Conservation (phyloP, 2,113 vertebrate species). For the Brevimyrus niger region DNA sequence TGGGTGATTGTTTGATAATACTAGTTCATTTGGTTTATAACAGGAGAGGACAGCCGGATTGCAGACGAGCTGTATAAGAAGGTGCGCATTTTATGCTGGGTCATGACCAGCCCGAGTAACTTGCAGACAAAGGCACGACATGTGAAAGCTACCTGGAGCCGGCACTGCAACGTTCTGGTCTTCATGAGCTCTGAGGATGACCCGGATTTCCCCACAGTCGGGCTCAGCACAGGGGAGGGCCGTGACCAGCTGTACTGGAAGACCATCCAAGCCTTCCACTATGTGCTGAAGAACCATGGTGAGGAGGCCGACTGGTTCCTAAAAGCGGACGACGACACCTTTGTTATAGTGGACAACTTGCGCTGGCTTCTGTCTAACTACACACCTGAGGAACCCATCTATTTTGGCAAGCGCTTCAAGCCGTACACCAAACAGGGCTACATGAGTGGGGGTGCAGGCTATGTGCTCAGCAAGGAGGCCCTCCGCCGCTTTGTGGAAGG, state of each 20-base stretch:
- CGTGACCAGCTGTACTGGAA: conserved; percentile 70
- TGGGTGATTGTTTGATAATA: not conserved
- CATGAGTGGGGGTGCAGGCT: conserved; percentile 69
- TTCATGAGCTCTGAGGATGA: conserved; percentile 65
- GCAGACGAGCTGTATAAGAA: conserved; percentile 55
- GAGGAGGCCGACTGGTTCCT: conserved; percentile 66
- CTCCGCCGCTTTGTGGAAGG: conserved; percentile 54
- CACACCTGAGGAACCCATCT: conserved; percentile 54
- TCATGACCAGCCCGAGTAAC: conserved; percentile 58
- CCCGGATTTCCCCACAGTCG: conserved; percentile 53
- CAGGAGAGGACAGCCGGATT: conserved; percentile 57
- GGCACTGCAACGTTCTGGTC: conserved; percentile 56
- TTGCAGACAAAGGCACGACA: conserved; percentile 57
- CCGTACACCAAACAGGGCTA: conserved; percentile 68
- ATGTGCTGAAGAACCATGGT: conserved; percentile 55
- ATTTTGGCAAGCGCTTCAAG: conserved; percentile 64
- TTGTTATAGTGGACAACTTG: conserved; percentile 64
- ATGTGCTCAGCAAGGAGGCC: conserved; percentile 62
- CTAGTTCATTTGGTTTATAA: not conserved
- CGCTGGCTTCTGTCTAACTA: conserved; percentile 59
- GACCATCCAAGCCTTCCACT: conserved; percentile 64
- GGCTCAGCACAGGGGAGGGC: conserved; percentile 58
- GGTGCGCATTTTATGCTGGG: conserved; percentile 68
- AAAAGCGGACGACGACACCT: conserved; percentile 66
- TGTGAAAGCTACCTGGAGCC: conserved; percentile 59